phyloP scores from a whole-genome alignment of 2,888 invertebrate species.

The Stratiomys singularior region DNA sequence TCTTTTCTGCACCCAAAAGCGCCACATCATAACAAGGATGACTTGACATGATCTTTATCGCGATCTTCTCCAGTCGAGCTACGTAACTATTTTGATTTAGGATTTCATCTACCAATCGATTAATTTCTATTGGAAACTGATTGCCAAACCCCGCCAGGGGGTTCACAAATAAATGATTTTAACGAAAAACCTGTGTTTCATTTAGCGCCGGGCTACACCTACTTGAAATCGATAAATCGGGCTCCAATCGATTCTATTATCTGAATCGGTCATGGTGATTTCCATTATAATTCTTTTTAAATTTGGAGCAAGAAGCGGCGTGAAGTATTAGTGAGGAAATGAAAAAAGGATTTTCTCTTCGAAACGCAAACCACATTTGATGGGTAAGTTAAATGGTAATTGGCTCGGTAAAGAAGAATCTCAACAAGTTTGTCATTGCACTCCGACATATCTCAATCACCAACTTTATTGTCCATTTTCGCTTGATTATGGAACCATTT shows the following conservation, averaged over 20 bases:
- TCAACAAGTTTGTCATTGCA: neutral
- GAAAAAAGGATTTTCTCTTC: neutral
- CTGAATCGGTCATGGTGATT: constrained; percentile 35
- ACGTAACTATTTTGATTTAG: constrained; percentile 17
- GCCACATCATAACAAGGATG: constrained; percentile 24
- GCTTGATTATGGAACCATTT: constrained; percentile 39
- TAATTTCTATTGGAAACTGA: constrained; percentile 21
- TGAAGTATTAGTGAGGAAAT: neutral
- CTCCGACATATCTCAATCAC: neutral
- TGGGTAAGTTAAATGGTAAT: too few relatives aligned
- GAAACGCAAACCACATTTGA: too few relatives aligned
- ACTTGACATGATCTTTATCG: constrained; percentile 39
- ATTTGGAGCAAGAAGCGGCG: constrained; percentile 13
- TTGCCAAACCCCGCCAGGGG: constrained; percentile 36
- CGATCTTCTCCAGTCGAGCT: neutral
- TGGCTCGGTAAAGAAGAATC: too few relatives aligned
- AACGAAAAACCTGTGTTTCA: constrained; percentile 40
- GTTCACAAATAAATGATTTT: constrained; percentile 39
- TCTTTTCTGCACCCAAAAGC: neutral
- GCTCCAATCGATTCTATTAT: constrained; percentile 11
- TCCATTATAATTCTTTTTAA: constrained; percentile 36
- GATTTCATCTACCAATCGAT: constrained; percentile 40
- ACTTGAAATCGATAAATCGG: constrained; percentile 21
- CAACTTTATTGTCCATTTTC: constrained; percentile 10
- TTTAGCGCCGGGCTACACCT: constrained; percentile 44